Percentiles rank a stretch among this genome's conserved stretches.
Conservation (phyloP, 2,113 vertebrate genomes). For the Centropristis striata region DNA sequence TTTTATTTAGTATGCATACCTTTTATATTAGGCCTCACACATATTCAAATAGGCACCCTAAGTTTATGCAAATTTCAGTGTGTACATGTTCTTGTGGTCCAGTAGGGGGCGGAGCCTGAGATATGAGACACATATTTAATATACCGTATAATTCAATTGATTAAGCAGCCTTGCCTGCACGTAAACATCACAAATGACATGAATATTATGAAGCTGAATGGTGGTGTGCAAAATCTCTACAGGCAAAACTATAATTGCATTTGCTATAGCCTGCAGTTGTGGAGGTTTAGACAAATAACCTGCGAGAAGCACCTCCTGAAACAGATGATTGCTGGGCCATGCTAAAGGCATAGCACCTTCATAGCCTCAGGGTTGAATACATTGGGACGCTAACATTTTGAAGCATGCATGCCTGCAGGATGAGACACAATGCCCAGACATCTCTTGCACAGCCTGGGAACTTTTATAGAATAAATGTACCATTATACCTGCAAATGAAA, state of each 20-base stretch:
- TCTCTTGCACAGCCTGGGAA: neutral
- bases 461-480: neutral
- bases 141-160: too few relatives aligned
- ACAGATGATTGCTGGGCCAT: neutral
- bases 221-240: neutral
- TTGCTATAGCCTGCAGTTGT: neutral
- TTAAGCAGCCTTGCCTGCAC: neutral
- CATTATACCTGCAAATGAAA: neutral
- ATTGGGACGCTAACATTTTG: neutral
- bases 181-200: neutral
- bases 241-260: neutral
- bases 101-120: too few relatives aligned
- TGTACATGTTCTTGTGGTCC: too few relatives aligned
- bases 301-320: neutral
- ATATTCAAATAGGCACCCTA: too few relatives aligned
- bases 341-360: neutral
- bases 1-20: too few relatives aligned
- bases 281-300: neutral
- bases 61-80: too few relatives aligned
- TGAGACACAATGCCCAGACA: neutral
- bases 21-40: too few relatives aligned
- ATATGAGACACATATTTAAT: too few relatives aligned
- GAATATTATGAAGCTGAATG: neutral
- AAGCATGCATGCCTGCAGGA: conserved; percentile 13
- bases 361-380: conserved; percentile 14